Evolutionary conservation across 1,140 invertebrate genomes (phyloP).

Genomic region (Leptinotarsa lineolata): DNA sequence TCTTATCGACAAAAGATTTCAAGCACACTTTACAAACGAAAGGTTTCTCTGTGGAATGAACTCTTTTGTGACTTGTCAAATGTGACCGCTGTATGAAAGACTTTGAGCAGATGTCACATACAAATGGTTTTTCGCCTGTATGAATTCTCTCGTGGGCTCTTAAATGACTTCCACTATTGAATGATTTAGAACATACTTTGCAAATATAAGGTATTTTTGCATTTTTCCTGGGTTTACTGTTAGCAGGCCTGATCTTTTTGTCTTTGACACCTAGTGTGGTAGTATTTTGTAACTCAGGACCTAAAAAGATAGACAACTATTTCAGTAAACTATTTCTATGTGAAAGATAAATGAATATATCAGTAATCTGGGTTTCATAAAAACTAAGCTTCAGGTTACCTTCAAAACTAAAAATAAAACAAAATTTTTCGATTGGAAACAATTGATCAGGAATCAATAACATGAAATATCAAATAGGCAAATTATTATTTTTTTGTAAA

Average conservation of each 20-base stretch:
- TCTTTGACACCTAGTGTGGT: background rate
- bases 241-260: no score
- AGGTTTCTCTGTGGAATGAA: slow-evolving; percentile 68
- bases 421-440: no score
- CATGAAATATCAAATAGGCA: no score
- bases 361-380: no score
- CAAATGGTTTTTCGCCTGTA: slow-evolving; percentile 2
- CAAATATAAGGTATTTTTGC: background rate
- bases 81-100: background rate
- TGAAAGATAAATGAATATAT: no score
- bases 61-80: slow-evolving; percentile 64
- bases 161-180: background rate
- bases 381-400: no score
- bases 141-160: background rate
- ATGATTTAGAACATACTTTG: background rate
- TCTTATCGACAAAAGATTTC: slow-evolving; percentile 71
- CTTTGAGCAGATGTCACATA: background rate
- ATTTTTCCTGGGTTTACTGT: no score
- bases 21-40: slow-evolving; percentile 66
- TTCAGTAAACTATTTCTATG: background rate
- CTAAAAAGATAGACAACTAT: background rate
- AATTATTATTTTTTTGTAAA: no score
- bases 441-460: no score
- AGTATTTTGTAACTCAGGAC: background rate
- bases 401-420: no score